Percentiles rank a stretch among this genome's conserved stretches.
phyloP scores from a whole-genome alignment of 2,797 vertebrate species.

The Limosa lapponica region DNA sequence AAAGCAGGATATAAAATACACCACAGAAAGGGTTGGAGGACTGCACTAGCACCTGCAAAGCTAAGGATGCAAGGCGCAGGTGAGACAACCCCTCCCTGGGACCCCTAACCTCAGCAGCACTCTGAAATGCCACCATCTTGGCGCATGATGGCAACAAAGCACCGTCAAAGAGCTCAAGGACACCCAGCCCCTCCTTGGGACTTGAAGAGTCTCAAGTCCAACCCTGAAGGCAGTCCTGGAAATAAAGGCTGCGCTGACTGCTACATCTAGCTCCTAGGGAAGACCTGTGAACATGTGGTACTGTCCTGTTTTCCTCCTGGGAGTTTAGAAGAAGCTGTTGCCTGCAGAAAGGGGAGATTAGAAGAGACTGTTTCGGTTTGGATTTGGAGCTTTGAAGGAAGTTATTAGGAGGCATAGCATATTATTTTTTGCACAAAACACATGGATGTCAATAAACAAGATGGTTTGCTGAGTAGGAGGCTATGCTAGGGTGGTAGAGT shows the following conservation, averaged over 20 bases:
- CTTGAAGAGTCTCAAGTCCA: too few relatives aligned
- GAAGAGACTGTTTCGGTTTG: not conserved
- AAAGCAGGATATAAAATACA: not conserved
- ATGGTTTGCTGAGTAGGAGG: not conserved
- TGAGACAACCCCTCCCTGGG: rapidly evolving
- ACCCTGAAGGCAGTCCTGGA: too few relatives aligned
- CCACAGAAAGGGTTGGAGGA: not conserved
- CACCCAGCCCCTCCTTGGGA: rapidly evolving
- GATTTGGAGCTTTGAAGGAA: not conserved
- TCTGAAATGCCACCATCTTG: too few relatives aligned
- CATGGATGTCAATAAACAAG: not conserved
- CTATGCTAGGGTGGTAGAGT: not conserved
- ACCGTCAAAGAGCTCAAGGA: rapidly evolving
- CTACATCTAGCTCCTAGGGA: not conserved
- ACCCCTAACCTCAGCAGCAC: not conserved
- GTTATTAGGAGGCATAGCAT: not conserved
- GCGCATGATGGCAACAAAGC: rapidly evolving
- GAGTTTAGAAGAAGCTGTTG: not conserved
- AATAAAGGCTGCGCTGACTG: rapidly evolving
- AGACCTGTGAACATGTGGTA: rapidly evolving
- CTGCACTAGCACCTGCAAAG: too few relatives aligned
- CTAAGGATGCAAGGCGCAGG: rapidly evolving
- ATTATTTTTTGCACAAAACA: not conserved
- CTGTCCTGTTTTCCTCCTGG: not conserved
- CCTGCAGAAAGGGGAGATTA: rapidly evolving